Base-by-base conservation (phyloP, 1,140 invertebrate genomes). In the Caerostris extrusa region DNA sequence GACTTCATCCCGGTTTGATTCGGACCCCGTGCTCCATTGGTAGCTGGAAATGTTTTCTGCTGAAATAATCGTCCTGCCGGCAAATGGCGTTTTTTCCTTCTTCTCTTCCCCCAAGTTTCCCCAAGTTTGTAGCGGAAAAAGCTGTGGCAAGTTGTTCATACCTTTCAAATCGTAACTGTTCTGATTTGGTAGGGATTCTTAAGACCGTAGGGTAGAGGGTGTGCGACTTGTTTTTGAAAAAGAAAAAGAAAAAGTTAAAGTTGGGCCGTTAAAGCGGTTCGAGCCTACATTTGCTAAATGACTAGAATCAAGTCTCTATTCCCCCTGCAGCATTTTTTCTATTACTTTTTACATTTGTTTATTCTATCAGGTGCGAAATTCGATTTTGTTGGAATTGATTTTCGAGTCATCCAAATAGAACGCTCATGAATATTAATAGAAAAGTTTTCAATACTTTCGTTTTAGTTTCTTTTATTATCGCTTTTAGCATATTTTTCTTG, bases 101-200 rank as follows among this genome's bases (percentile, higher is more conserved):
- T 82, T 91, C 34, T 34, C n/a, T 34, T 0, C 34, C 34, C 34
- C 53, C 8, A n/a, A 81, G 19, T 82, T 61, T 58, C 53, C 55
- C 71, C 71, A 14, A 82, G 82, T 91, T 61, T 7, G 14, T 7
- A 14, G 19, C 10, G 50, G 12, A 7, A 10, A 7, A 50, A 50
- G 14, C 87, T 56, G 12, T 17, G 17, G 50, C 53, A n/a, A 69
- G 3, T 89, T 57, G 61, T 53, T 61, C 57, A n/a, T n/a, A n/a
- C 57, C 61, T 91, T 91, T 82, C 90, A 91, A 91, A 91, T 82
- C 8, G 90, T 50, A 91, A 82, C 71, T 81, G 90, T 91, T 91
- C 90, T 82, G 82, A 91, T 82, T 91, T 82, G 19, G 90, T 60
- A 7, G 56, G 17, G 34, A 57, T 77, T 71, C 56, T 56, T 12